Conservation (phyloP, 2,797 vertebrate species). For the Sebastiscus albofasciatus region DNA sequence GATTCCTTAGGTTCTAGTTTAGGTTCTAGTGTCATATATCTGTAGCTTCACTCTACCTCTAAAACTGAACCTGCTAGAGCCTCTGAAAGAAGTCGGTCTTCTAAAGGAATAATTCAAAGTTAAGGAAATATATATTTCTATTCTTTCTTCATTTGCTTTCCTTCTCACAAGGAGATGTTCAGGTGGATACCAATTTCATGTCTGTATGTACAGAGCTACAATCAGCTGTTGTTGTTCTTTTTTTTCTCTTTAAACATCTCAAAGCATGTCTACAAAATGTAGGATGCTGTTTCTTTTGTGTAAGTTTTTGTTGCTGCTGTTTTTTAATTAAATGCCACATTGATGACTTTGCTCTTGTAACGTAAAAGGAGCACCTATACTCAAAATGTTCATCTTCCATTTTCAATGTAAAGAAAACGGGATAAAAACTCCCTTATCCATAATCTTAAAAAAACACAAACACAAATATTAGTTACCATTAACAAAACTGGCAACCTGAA, state of each 20-base stretch:
- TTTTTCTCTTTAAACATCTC: not conserved
- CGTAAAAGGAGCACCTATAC: no score
- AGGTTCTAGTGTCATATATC: no score
- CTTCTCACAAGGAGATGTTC: not conserved
- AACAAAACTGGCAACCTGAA: not conserved
- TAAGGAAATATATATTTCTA: not conserved
- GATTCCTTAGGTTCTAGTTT: no score
- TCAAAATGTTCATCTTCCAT: not conserved
- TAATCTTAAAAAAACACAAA: not conserved
- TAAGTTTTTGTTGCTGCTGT: no score
- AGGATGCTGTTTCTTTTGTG: no score
- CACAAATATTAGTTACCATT: not conserved
- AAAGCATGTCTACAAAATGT: not conserved
- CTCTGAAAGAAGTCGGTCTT: no score
- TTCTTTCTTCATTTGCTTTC: not conserved
- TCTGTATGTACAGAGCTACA: not conserved
- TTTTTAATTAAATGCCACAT: no score
- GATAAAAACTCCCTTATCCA: not conserved
- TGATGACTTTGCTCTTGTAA: no score
- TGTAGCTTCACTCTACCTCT: no score
- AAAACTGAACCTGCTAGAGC: no score
- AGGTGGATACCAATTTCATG: not conserved
- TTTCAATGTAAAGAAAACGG: not conserved
- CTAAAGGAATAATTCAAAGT: not conserved
- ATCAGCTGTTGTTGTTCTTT: no score